Conservation (phyloP, 2,797 vertebrate genomes). For the Scolopax bukidnonensis region DNA sequence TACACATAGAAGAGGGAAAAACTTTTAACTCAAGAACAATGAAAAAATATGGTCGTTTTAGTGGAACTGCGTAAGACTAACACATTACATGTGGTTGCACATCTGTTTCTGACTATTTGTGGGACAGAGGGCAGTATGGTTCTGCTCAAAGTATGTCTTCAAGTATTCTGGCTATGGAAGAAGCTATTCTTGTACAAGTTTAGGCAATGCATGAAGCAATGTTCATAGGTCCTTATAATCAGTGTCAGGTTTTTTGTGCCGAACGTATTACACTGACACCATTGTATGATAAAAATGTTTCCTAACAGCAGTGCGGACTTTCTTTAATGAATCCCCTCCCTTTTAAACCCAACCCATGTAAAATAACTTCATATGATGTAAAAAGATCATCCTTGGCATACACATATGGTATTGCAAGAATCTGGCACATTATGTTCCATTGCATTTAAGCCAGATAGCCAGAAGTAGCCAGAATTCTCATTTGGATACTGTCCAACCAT, state of each 20-base stretch:
- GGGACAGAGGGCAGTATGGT: constrained; percentile 21
- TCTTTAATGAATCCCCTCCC: background rate
- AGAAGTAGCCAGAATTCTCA: constrained; percentile 49
- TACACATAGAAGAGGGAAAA: background rate
- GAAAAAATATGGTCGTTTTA: background rate
- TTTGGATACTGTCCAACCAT: constrained; percentile 36
- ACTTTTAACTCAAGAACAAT: background rate
- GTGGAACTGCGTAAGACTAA: background rate
- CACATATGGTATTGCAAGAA: constrained; percentile 3
- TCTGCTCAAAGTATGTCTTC: background rate
- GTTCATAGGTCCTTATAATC: background rate
- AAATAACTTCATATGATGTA: background rate
- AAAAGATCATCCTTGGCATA: background rate
- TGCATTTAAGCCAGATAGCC: constrained; percentile 35
- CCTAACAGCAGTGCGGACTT: background rate
- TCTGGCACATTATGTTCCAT: constrained; percentile 3
- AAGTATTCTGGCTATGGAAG: background rate
- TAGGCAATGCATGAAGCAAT: background rate
- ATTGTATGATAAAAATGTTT: background rate
- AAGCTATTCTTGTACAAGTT: constrained; percentile 26
- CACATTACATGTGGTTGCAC: background rate
- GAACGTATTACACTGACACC: background rate
- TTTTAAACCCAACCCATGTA: background rate
- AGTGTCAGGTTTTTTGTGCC: background rate
- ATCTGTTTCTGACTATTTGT: constrained; percentile 6